Conservation (phyloP, 2,888 invertebrate genomes). For the Brachypterus glaber region DNA sequence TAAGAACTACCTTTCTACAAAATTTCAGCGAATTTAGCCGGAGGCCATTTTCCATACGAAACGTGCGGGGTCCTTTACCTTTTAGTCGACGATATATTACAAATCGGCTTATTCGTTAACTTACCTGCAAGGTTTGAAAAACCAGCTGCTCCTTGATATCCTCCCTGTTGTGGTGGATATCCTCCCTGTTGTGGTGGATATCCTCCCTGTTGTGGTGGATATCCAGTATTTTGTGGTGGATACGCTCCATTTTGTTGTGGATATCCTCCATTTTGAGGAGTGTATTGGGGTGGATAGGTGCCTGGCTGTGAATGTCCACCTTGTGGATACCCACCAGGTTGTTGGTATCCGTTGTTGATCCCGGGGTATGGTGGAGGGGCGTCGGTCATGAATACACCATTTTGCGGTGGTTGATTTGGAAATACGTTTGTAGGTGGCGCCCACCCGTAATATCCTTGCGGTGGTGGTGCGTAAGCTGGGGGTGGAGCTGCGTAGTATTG, state of each 20-base stretch:
- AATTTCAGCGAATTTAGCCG: too few species aligned
- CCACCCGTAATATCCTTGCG: slow-evolving; percentile 89
- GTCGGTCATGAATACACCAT: slow-evolving; percentile 81
- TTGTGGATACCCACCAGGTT: slow-evolving; percentile 31
- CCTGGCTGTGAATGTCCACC: slow-evolving; percentile 25
- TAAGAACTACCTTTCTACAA: too few species aligned
- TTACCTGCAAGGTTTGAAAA: not conserved
- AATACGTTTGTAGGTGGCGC: slow-evolving; percentile 71
- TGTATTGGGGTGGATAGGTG: slow-evolving; percentile 23
- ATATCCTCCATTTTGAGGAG: slow-evolving; percentile 28
- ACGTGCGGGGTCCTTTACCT: too few species aligned
- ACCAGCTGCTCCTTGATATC: not conserved
- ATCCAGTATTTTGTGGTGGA: slow-evolving; percentile 18
- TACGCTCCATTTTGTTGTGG: slow-evolving; percentile 22
- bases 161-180: slow-evolving; percentile 8
- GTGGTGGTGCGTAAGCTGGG: slow-evolving; percentile 78
- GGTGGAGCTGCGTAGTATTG: slow-evolving; percentile 82
- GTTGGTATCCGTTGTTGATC: slow-evolving; percentile 46
- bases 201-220: slow-evolving; percentile 12
- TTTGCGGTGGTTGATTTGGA: slow-evolving; percentile 61
- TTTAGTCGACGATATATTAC: too few species aligned
- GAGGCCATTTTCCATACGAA: too few species aligned
- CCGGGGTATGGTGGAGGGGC: slow-evolving; percentile 94
- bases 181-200: slow-evolving; percentile 10
- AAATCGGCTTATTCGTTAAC: too few species aligned